Base-by-base conservation (phyloP, 1,140 invertebrate genomes). In the Triops longicaudatus region DNA sequence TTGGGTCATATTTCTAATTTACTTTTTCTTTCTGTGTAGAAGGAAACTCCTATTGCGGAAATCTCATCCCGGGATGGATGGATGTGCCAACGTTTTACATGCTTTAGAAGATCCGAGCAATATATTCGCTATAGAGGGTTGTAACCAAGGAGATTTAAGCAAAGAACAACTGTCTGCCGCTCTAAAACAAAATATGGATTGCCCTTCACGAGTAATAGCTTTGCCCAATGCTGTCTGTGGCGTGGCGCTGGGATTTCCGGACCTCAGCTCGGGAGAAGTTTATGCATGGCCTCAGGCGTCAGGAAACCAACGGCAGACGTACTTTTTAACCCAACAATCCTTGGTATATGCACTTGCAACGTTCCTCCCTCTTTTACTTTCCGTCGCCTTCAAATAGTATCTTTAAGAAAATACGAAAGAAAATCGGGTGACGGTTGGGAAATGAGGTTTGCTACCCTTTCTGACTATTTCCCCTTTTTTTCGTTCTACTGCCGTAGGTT, bases 241-340 rank as follows among this genome's bases (percentile, higher is more conserved):
- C 26, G 78, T 89, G 10, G 80, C 84, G 37, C 81, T 87, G 9
- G 88, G 88, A 37, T 89, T 89, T 80, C 88, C 88, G 10, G 88
- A 89, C 73, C 80, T 75, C 11, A 80, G 80, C 78, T 79, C 76
- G 11, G 81, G 81, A 77, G 80, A 83, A 31, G 27, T 83, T 9
- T 81, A 83, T 79, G 72, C 81, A 12, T 83, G 82, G 83, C 83
- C 83, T 26, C 80, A 80, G 74, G 37, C 73, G 78, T 72, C 71
- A 71, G 1, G 43, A 26, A 74, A 28, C 43, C 41, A 78, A 27
- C 26, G 75, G 6, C 73, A 78, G 78, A 76, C 28, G 9, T 17
- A 79, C 22, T 63, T 63, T 63, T 63, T 63, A 63, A 63, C 50
- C 50, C 50, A 63, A 22, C 50, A 63, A 6, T 17, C 17, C 2